Conservation (phyloP, 2,888 invertebrate genomes). For the Sphaerophoria rueppellii region DNA sequence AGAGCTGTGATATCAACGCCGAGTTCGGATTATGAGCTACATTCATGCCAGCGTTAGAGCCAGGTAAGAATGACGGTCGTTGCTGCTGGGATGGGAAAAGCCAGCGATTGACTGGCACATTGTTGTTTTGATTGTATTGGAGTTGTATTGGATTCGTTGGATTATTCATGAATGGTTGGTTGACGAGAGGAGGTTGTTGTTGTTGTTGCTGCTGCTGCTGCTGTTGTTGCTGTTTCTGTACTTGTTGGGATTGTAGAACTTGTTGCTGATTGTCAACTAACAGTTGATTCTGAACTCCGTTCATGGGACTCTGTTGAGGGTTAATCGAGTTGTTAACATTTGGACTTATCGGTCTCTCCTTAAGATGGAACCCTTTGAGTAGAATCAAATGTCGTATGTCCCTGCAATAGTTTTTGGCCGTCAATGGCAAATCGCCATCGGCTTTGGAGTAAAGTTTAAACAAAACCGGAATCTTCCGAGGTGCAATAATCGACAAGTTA, state of each 20-base stretch:
- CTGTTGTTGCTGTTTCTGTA: slow-evolving; percentile 59
- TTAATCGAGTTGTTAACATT: slow-evolving; percentile 76
- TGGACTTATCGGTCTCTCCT: slow-evolving; percentile 87
- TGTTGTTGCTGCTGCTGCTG: slow-evolving; percentile 55
- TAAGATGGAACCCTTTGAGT: slow-evolving; percentile 88
- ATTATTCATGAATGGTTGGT: slow-evolving; percentile 79
- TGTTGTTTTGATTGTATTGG: slow-evolving; percentile 77
- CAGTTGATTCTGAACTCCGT: slow-evolving; percentile 61
- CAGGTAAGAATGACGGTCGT: slow-evolving; percentile 61
- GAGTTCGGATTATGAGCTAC: slow-evolving; percentile 82
- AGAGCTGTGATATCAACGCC: slow-evolving; percentile 85
- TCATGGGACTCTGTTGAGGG: slow-evolving; percentile 71
- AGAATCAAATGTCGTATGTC: slow-evolving; percentile 92
- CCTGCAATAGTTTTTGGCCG: slow-evolving; percentile 95
- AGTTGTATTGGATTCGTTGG: slow-evolving; percentile 78
- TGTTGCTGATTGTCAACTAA: slow-evolving; percentile 70
- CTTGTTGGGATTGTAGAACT: slow-evolving; percentile 51
- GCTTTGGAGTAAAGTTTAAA: slow-evolving; percentile 95
- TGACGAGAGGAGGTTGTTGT: slow-evolving; percentile 44
- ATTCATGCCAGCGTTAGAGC: slow-evolving; percentile 44
- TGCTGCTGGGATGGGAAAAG: slow-evolving; percentile 74
- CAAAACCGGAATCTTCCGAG: slow-evolving; percentile 92
- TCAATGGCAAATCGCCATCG: slow-evolving; percentile 91
- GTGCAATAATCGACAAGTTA: slow-evolving; percentile 93
- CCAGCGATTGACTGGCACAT: slow-evolving; percentile 75